A percentile compares a stretch with the other conserved stretches of the same genome.
Conservation (phyloP, 2,797 vertebrate species). For the Leptodactylus fallax region DNA sequence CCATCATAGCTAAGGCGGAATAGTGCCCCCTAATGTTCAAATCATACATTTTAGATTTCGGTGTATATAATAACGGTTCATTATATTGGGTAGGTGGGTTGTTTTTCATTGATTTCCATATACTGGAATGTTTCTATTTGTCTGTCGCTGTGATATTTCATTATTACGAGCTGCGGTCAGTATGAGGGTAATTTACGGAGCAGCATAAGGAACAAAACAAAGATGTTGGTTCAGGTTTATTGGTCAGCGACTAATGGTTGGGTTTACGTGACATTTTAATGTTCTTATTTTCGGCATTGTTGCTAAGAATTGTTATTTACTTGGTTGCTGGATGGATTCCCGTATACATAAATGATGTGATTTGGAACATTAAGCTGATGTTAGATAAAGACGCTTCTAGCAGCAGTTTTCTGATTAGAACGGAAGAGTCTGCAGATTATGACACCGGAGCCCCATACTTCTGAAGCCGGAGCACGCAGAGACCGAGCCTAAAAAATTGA, state of each 20-base stretch:
- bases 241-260: slow-evolving; percentile 33
- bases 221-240: slow-evolving; percentile 49
- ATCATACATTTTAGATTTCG: no score
- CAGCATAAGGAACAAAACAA: slow-evolving; percentile 11
- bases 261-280: slow-evolving; percentile 41
- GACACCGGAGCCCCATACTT: not conserved
- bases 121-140: not conserved
- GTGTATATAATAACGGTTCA: no score
- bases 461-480: no score
- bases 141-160: not conserved
- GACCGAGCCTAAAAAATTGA: not conserved
- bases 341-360: slow-evolving; percentile 49
- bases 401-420: slow-evolving; percentile 37
- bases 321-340: slow-evolving; percentile 42
- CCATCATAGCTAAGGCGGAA: no score
- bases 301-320: slow-evolving; percentile 52
- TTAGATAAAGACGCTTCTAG: slow-evolving; percentile 48
- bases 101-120: not conserved
- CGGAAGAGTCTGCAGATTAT: slow-evolving; percentile 26
- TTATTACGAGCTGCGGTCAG: not conserved
- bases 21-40: no score
- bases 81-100: not conserved
- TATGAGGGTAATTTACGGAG: not conserved
- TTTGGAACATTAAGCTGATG: slow-evolving; percentile 54
- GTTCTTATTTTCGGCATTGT: slow-evolving; percentile 38